Evolutionary conservation across 2,888 invertebrate genomes (phyloP), one percentile per base, ranked within the genome.

Genomic region (Eudemis profundana): DNA sequence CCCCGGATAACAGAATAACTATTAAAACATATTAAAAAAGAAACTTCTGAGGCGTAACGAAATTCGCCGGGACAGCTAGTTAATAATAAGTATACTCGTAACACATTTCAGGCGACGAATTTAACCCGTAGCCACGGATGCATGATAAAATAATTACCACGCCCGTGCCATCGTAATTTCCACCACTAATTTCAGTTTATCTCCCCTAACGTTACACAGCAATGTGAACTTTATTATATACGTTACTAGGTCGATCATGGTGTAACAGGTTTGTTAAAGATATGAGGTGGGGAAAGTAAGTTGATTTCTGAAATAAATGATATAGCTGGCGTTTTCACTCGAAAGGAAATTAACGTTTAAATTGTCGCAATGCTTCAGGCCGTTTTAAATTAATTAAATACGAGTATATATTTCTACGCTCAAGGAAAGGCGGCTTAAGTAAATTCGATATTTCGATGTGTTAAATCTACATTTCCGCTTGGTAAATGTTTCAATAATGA

Each of bases 311-410:
- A 17, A 42, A 56, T 42, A 53, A 61, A 61, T 36, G 33, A 61
- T 46, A 29, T 23, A 36, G 23, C 46, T 21, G 15, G 38, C 46
- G 53, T 53, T 36, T 46, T 46, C 29, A 42, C 33, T 12, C 36
- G 23, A 42, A 14, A 51, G 50, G 53, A 23, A 53, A 61, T 61
- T 53, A 53, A 61, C 61, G 53, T 61, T 61, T 36, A 61, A 61
- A 61, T 53, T 51, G 51, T 61, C 61, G 61, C 53, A 61, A 61
- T 38, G 23, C 53, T 46, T n/a, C n/a, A 38, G 46, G 36, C 15
- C 53, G 53, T 46, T 61, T 61, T 61, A 46, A 36, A 46, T 61
- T 53, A 17, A 61, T 53, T 53, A 61, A 61, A 61, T 61, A n/a
- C n/a, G n/a, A n/a, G n/a, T n/a, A n/a, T n/a, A 46, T 27, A 51